Percentiles rank a stretch among this genome's conserved stretches.
phyloP scores from a whole-genome alignment of 2,113 vertebrate species.

The Prionailurus bengalensis region DNA sequence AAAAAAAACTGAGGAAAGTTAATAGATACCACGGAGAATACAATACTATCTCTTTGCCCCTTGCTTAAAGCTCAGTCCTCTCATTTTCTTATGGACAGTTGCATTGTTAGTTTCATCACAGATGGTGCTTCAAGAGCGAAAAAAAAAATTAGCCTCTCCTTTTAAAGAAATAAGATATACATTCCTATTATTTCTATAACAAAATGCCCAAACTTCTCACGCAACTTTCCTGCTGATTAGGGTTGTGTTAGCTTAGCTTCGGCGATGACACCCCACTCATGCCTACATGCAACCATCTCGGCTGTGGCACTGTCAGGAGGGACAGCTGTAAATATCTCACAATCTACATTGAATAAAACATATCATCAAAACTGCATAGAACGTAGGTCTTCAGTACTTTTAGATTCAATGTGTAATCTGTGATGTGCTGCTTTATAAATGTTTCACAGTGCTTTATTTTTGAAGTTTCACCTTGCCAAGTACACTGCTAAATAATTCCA shows the following conservation, averaged over 20 bases:
- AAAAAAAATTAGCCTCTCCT: neutral
- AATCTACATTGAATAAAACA: neutral
- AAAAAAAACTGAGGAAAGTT: neutral
- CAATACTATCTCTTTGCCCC: neutral
- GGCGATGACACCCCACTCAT: neutral
- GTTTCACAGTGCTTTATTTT: slow-evolving; percentile 14
- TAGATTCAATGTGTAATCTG: neutral
- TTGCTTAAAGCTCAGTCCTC: neutral
- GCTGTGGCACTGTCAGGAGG: neutral
- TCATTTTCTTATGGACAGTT: neutral
- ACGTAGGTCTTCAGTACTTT: neutral
- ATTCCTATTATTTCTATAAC: neutral
- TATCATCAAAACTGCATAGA: neutral
- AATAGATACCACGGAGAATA: neutral
- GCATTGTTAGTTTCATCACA: neutral
- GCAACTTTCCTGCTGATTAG: neutral
- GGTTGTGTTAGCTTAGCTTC: neutral
- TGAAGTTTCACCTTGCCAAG: slow-evolving; percentile 46
- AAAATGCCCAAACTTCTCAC: slow-evolving; percentile 4
- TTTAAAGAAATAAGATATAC: neutral
- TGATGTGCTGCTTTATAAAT: neutral
- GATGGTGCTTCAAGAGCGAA: neutral
- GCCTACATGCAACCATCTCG: accelerated
- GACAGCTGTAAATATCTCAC: neutral
- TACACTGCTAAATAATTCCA: neutral